Evolutionary conservation across 2,797 vertebrate species (phyloP).

Genomic region (Phrynocephalus vlangalii): DNA sequence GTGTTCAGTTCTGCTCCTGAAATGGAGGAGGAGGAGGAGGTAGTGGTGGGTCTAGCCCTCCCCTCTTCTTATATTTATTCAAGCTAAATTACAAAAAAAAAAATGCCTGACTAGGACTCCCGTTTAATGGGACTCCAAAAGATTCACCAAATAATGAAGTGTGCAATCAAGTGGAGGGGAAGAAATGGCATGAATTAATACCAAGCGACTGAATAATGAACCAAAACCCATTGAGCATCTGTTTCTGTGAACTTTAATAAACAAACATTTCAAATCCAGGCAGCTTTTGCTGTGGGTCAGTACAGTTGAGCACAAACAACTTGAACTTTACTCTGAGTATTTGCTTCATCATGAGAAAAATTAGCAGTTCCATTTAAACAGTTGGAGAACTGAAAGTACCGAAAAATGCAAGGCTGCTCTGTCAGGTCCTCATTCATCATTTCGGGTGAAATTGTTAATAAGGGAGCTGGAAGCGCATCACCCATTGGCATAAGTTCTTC

Average conservation of each 20-base stretch:
- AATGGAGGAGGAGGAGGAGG: background rate
- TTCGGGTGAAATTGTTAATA: background rate
- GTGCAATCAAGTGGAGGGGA: conserved; percentile 9
- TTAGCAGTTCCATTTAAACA: conserved; percentile 16
- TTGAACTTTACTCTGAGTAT: conserved; percentile 48
- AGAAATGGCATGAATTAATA: conserved; percentile 31
- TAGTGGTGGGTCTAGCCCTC: too few relatives aligned
- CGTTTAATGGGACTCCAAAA: conserved; percentile 6
- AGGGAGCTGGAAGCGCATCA: background rate
- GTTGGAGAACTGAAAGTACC: conserved; percentile 22
- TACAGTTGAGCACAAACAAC: conserved; percentile 44
- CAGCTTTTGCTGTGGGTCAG: conserved; percentile 42
- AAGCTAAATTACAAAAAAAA: background rate
- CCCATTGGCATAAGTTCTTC: background rate
- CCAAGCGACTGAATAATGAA: conserved; percentile 24
- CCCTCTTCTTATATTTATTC: background rate
- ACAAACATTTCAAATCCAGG: conserved; percentile 45
- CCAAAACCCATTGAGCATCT: conserved; percentile 29
- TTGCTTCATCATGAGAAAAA: conserved; percentile 38
- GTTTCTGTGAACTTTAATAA: conserved; percentile 48
- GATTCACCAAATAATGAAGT: conserved; percentile 19
- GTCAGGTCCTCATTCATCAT: conserved; percentile 1
- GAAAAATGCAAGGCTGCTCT: conserved; percentile 21
- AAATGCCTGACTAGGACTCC: background rate
- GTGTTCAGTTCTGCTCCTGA: background rate